Base-by-base conservation (phyloP, 2,797 vertebrate genomes). In the Labroides dimidiatus region DNA sequence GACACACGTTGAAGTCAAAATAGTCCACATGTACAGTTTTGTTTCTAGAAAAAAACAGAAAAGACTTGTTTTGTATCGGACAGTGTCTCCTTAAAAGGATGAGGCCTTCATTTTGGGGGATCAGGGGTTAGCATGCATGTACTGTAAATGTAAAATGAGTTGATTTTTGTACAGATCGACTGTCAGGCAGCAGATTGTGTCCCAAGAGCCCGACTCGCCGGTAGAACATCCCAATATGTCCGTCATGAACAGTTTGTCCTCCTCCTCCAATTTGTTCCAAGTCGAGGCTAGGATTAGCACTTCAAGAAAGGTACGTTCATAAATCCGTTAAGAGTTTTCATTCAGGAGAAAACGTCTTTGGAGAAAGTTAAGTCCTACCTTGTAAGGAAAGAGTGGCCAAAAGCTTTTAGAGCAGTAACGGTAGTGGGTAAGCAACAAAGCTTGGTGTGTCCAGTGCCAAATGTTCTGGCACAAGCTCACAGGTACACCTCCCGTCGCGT, bases 401-500 rank as follows among this genome's bases (percentile, higher is more conserved):
- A 74, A 85, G 67, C 77, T 70, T 85, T 70, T 77, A 75, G 64
- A 87, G 79, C 80, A 67, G 69, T 75, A 68, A 71, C 37, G 59
- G 54, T 69, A 75, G 70, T 67, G 87, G 77, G 43, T 72, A 80
- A 79, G 72, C 76, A 69, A 41, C 74, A 72, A 80, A 36, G 55
- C 61, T 85, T 62, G 60, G 55, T 65, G 69, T 75, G 1, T 70
- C 56, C 42, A 73, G 42, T 56, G 80, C 73, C 77, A 59, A 45
- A 17, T 7, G 48, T 69, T 23, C 69, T 53, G 82, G 74, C 75
- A 59, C 74, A 52, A 83, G 81, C 94, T 96, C 96, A 99, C 96
- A 99, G 96, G 90, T 99, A 99, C 80, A 99, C 98, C 94, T 99
- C 98, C 91, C 97, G 96, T 88, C 98, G 96, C 80, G 96, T 98